A percentile compares a stretch with the other conserved stretches of the same genome.
These are phyloP conservation scores for Drosophila simulans DNA, from an alignment of 1,140 invertebrate species.

Conservation along the genomic window DNA sequence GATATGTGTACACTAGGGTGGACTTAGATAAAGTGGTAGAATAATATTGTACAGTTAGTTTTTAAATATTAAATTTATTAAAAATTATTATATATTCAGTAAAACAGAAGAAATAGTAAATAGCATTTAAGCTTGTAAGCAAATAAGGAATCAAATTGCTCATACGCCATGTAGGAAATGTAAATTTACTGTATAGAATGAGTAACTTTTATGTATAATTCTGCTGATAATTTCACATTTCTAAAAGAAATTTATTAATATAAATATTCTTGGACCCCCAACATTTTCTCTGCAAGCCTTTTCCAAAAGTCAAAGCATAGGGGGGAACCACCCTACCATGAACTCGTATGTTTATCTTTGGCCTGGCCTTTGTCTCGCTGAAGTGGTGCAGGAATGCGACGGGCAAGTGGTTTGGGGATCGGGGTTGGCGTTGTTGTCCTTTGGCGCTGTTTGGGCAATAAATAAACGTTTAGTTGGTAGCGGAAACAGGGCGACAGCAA, in stretches of 20 bases:
- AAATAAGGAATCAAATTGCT: too few relatives aligned
- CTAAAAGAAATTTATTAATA: too few relatives aligned
- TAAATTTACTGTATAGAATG: too few relatives aligned
- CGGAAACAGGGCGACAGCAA: slow-evolving; percentile 76
- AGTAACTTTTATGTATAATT: too few relatives aligned
- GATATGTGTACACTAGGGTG: slow-evolving; percentile 24
- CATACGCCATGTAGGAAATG: too few relatives aligned
- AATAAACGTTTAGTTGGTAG: slow-evolving; percentile 79
- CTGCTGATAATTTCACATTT: too few relatives aligned
- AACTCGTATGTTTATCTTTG: slow-evolving; percentile 76
- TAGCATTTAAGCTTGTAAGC: too few relatives aligned
- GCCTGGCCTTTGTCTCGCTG: slow-evolving; percentile 73
- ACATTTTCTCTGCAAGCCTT: too few relatives aligned
- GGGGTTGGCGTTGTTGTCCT: slow-evolving; percentile 50
- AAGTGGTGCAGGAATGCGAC: slow-evolving; percentile 56
- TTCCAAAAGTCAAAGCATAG: not conserved
- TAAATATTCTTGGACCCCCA: too few relatives aligned
- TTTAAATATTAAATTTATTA: not conserved
- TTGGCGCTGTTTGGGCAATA: slow-evolving; percentile 79
- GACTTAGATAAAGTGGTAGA: slow-evolving; percentile 1
- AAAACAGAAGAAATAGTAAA: too few relatives aligned
- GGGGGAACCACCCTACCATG: not conserved
- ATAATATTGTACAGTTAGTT: too few relatives aligned
- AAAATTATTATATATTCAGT: too few relatives aligned
- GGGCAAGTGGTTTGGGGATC: slow-evolving; percentile 3